Base-by-base conservation (phyloP, 2,113 vertebrate species). In the Ammospiza caudacuta region DNA sequence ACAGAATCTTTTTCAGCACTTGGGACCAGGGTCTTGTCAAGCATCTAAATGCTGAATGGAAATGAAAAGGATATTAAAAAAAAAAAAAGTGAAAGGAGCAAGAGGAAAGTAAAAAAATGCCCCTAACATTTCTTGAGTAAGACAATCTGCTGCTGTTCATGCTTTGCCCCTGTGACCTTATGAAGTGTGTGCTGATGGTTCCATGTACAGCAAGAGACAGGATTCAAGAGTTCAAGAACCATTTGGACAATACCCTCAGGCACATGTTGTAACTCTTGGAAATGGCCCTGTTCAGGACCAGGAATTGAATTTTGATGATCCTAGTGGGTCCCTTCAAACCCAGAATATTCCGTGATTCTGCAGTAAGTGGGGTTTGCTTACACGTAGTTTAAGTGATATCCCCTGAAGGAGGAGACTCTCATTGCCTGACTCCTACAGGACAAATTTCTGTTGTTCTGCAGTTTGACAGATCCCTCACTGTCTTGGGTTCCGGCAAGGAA, bases 21-120 rank as follows among this genome's bases (percentile, higher is more conserved):
- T 70, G 31, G 13, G 19, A 87, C 9, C 5, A 55, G 18, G 8
- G 28, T 3, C 14, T 75, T 59, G 11, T 28, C 19, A 87, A 31
- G 33, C 9, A 84, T 33, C 19, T 72, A 64, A 94, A 68, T 25
- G 29, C 19, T 82, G 33, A 82, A 21, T 43, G 18, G 9, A 28
- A 68, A 24, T 72, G 33, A 81, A 91, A 92, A 78, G 2, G 1
- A 1, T 44, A 43, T 75, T 54, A 2, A 49, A 67, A 55, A 59
- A 67, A 39, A 22, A 35, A 8, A 18, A 27, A 18, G 3, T 8
- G 5, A 41, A 25, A 0, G 6, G 15, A 4, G 5, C 0, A 0
- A 21, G 7, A 2, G 6, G 41, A 4, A 27, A 33, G 7, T 9
- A 11, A 16, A 9, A 41, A 35, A 37, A 24, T 21, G 8, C 4